phyloP scores from a whole-genome alignment of 35 echinoderm and acorn worm genomes.

The Chiridota heheva region DNA sequence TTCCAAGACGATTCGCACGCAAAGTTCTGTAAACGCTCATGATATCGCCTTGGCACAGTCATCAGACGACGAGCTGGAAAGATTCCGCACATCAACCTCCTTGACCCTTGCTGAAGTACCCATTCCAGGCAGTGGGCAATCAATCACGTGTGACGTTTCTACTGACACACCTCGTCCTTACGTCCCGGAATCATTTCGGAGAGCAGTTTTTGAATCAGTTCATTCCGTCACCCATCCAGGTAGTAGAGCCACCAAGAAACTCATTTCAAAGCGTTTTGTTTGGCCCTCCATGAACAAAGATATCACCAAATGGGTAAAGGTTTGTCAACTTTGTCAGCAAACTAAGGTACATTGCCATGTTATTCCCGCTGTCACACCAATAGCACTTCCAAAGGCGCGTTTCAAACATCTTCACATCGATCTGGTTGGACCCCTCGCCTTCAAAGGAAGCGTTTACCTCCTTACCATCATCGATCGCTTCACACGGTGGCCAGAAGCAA shows the following conservation, averaged over 20 bases:
- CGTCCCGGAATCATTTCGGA: constrained; percentile 10
- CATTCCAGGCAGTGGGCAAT: neutral
- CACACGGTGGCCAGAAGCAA: no score
- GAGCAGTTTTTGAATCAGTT: constrained; percentile 17
- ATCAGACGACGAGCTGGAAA: constrained; percentile 17
- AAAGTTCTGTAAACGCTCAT: no score
- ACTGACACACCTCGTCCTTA: constrained; percentile 29
- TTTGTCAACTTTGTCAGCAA: constrained; percentile 28
- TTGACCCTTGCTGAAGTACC: constrained; percentile 22
- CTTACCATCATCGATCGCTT: no score
- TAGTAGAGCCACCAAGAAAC: constrained; percentile 28
- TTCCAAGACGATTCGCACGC: no score
- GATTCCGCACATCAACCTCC: neutral
- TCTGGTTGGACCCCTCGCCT: constrained; percentile 33
- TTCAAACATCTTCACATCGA: constrained; percentile 49
- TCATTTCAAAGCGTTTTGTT: constrained; percentile 34
- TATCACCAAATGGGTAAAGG: constrained; percentile 27
- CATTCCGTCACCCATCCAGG: constrained; percentile 56
- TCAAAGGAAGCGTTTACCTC: no score
- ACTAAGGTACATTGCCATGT: constrained; percentile 49
- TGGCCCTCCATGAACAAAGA: constrained; percentile 64
- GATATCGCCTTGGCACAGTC: constrained; percentile 21
- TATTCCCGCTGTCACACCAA: neutral
- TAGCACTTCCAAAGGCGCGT: neutral
- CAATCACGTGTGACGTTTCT: constrained; percentile 47